Percentiles rank a stretch among this genome's conserved stretches.
Evolutionary conservation across 2,797 vertebrate genomes (phyloP).

Genomic region (Gymnocypris eckloni): DNA sequence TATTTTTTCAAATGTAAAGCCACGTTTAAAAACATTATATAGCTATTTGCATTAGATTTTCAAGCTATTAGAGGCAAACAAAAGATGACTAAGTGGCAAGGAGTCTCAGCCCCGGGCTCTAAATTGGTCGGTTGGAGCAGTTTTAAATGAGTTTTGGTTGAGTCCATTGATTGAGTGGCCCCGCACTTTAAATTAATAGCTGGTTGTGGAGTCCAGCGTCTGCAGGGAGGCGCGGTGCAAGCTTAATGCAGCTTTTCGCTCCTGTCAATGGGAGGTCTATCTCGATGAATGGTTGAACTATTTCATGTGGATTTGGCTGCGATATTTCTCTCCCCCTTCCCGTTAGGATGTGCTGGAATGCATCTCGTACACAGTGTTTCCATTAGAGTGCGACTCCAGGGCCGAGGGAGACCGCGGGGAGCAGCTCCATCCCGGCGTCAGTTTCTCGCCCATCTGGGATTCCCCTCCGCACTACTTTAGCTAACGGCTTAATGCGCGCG

Average conservation of each 20-base stretch:
- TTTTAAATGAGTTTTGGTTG: slow-evolving; percentile 64
- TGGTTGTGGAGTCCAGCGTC: slow-evolving; percentile 52
- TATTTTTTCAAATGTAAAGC: background rate
- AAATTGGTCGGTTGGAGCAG: slow-evolving; percentile 57
- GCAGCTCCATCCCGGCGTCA: slow-evolving; percentile 87
- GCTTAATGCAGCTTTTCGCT: slow-evolving; percentile 73
- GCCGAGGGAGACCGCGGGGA: slow-evolving; percentile 76
- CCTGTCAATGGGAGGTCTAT: slow-evolving; percentile 88
- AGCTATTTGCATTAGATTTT: slow-evolving; percentile 28
- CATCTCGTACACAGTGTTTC: slow-evolving; percentile 90
- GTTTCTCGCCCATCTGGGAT: slow-evolving; percentile 88
- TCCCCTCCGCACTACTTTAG: slow-evolving; percentile 74
- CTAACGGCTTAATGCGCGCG: slow-evolving; percentile 76
- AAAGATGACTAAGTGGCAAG: slow-evolving; percentile 45
- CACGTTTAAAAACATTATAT: slow-evolving; percentile 2
- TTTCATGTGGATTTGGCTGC: slow-evolving; percentile 89
- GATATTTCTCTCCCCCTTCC: slow-evolving; percentile 77
- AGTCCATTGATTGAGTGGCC: slow-evolving; percentile 68
- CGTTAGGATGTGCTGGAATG: slow-evolving; percentile 96
- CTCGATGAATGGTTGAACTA: slow-evolving; percentile 85
- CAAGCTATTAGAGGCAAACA: slow-evolving; percentile 44
- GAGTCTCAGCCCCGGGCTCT: slow-evolving; percentile 57
- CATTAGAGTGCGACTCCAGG: slow-evolving; percentile 82
- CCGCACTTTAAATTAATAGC: slow-evolving; percentile 70
- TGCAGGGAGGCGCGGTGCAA: slow-evolving; percentile 66